Evolutionary conservation across 2,797 vertebrate species (phyloP), one percentile per base, ranked within the genome.

Genomic region (Aulostomus chinensis): DNA sequence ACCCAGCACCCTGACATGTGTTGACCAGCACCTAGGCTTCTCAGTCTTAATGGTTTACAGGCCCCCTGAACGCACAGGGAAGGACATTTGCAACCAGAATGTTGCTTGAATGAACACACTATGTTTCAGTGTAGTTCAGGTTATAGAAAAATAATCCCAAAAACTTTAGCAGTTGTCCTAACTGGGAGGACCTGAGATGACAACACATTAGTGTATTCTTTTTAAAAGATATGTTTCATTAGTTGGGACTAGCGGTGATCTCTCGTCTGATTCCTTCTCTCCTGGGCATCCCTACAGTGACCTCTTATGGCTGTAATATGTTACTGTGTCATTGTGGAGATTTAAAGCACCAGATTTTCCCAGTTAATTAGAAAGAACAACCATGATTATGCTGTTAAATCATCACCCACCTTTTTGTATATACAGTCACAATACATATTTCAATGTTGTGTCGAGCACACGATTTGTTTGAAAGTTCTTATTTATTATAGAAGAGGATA

Each of bases 281-380:
- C 71, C 67, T 58, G 73, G 59, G 78, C 57, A 77, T 85, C 82
- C 80, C 77, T 58, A 88, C 81, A 86, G 70, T 88, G 88, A 86
- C 89, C 86, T 85, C 89, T 78, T 55, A 84, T 91, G 91, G 90
- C 63, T 56, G 54, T 32, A 60, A 14, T 17, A 42, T 13, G 82
- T 76, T 72, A 88, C 58, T 81, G 76, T 72, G 40, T 46, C 26
- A 24, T 31, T 47, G 47, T 40, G n/a, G 36, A 11, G 38, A 45
- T 66, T 22, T 31, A 59, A 51, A 31, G 21, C 45, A 33, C 41
- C 36, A 46, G 38, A 48, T 24, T 31, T 58, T n/a, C n/a, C n/a
- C n/a, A n/a, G n/a, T n/a, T n/a, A n/a, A n/a, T n/a, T n/a, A n/a
- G n/a, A n/a, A n/a, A n/a, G n/a, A n/a, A n/a, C n/a, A n/a, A n/a